Base-by-base conservation (phyloP, 1,140 invertebrate species). In the Hylyphantes graminicola region DNA sequence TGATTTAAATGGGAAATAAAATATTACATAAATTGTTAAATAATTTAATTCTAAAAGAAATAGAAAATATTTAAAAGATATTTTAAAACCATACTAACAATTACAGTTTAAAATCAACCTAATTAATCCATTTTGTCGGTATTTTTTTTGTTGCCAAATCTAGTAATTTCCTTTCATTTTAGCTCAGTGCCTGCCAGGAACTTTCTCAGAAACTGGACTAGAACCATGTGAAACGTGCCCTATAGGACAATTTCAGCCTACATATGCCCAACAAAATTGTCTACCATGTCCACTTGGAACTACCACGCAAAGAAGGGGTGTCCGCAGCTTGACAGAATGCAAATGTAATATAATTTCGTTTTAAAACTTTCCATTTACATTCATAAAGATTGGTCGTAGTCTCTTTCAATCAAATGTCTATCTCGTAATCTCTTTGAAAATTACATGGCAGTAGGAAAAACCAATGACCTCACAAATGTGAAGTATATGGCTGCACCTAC, bases 171-270 rank as follows among this genome's bases (percentile, higher is more conserved):
- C 35, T 35, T 35, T 35, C 35, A 35, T 55, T 88, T 13, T 86
- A 92, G 91, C 89, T 11, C 89, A 91, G 79, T 92, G 91, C 88
- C 85, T 91, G 53, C 91, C 91, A 6, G 91, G 91, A 17, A 91
- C 89, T n/a, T 90, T 89, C 83, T 92, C 91, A 11, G 63, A 81
- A 7, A 89, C 89, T 84, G 91, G 91, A 7, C 86, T 92, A n/a
- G 91, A 91, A 84, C 88, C 92, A 50, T 94, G 94, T 87, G 89
- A 90, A 68, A 92, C 91, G 0, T 94, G 94, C 87, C 88, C 89
- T 4, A 86, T 92, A 15, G 93, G 93, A 0, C 90, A 88, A 70
- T 94, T 93, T 87, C 93, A 94, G 87, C 88, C 91, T 3, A 85
- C 91, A 12, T 92, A 92, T 86, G 92, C 93, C 13, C 90, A 92